Evolutionary conservation across 1,140 invertebrate genomes (phyloP).

Genomic region (Leptinotarsa defecta): DNA sequence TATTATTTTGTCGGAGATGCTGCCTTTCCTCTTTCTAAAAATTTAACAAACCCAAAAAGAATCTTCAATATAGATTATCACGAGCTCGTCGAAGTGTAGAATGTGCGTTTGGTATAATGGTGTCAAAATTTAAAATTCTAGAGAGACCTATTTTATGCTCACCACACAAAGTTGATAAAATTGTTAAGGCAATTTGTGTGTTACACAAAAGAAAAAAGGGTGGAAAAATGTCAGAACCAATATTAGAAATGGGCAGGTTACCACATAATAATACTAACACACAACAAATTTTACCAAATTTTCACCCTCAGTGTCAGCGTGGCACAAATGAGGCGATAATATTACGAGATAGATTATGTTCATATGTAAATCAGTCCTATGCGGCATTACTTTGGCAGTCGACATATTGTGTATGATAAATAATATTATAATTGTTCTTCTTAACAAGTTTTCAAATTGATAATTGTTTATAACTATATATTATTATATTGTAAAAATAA

Average conservation of each 20-base stretch:
- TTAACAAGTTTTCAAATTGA: no score
- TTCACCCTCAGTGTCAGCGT: constrained; percentile 10
- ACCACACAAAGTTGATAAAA: background rate
- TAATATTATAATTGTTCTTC: no score
- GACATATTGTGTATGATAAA: constrained; percentile 10
- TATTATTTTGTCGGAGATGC: constrained; percentile 36
- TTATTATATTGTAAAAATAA: no score
- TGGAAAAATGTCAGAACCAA: background rate
- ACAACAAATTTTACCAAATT: background rate
- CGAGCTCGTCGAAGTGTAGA: background rate
- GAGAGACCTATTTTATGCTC: background rate
- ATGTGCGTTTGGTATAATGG: background rate
- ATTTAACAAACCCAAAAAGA: background rate
- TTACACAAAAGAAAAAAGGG: background rate
- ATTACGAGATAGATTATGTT: constrained; percentile 28
- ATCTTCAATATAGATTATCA: background rate
- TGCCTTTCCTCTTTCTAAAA: constrained; percentile 29
- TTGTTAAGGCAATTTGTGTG: background rate
- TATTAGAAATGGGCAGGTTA: background rate
- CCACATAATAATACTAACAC: background rate
- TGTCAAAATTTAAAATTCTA: constrained; percentile 6
- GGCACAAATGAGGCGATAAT: constrained; percentile 21
- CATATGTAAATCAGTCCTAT: constrained; percentile 29
- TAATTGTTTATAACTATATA: no score
- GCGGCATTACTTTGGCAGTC: constrained; percentile 32